Percentiles rank a stretch among this genome's conserved stretches.
Conservation (phyloP, 2,797 vertebrate species). For the Sebastes variabilis region DNA sequence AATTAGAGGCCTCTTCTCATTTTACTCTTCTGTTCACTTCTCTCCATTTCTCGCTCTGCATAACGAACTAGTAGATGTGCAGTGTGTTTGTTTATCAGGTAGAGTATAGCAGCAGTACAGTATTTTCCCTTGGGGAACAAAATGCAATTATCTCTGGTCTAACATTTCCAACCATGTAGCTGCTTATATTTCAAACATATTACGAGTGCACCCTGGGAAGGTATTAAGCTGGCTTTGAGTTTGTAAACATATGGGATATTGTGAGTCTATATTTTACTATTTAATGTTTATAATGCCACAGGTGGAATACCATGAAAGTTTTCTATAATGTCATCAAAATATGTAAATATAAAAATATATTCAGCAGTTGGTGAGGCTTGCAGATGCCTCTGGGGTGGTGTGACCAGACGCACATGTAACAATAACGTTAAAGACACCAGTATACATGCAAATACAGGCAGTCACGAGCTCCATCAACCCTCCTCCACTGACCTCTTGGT, state of each 20-base stretch:
- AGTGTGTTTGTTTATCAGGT: conserved; percentile 42
- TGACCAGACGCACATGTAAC: neutral
- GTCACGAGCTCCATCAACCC: neutral
- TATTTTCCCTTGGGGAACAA: conserved; percentile 1
- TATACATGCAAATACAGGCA: neutral
- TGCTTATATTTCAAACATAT: conserved; percentile 28
- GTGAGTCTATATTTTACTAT: neutral
- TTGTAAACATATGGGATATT: conserved; percentile 13
- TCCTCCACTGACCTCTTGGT: conserved; percentile 86
- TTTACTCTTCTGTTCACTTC: conserved; percentile 22
- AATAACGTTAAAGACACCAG: neutral
- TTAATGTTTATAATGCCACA: neutral
- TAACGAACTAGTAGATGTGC: conserved; percentile 32
- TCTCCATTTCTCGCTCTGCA: conserved; percentile 10
- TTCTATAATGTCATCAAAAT: neutral
- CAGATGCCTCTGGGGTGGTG: neutral
- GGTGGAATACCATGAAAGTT: neutral
- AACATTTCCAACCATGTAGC: conserved; percentile 24
- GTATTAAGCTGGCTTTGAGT: conserved; percentile 17
- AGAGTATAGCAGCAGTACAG: neutral
- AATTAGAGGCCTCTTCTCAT: conserved; percentile 32
- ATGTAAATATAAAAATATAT: neutral
- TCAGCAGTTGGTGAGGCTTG: neutral
- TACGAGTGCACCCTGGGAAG: neutral
- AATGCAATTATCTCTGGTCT: conserved; percentile 46